Evolutionary conservation across 1,140 invertebrate species (phyloP).

Genomic region (Elymnias hypermnestra): DNA sequence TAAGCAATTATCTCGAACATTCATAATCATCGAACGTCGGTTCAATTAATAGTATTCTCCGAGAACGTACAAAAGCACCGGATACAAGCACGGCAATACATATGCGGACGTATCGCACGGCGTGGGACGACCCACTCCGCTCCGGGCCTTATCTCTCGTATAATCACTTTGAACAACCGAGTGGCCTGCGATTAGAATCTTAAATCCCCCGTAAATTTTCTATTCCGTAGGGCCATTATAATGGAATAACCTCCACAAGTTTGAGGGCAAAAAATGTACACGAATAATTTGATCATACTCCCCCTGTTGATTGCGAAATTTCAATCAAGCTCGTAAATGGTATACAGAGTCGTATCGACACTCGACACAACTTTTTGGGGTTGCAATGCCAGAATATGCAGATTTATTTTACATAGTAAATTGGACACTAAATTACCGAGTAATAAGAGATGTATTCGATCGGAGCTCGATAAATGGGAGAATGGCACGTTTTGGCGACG

Average conservation of each 20-base stretch:
- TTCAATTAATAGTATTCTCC: conserved; percentile 12
- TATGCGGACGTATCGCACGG: conserved; percentile 30
- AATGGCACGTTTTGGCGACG: conserved; percentile 38
- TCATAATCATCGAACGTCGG: conserved; percentile 6
- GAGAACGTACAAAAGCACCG: conserved; percentile 16
- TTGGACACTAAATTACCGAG: conserved; percentile 26
- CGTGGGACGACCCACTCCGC: conserved; percentile 55
- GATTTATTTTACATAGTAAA: conserved; percentile 26
- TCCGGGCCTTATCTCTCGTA: conserved; percentile 52
- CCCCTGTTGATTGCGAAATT: conserved; percentile 63
- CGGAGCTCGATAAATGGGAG: conserved; percentile 13
- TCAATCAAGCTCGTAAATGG: conserved; percentile 73
- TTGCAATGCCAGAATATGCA: conserved; percentile 37
- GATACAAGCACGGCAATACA: conserved; percentile 24
- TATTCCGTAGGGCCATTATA: conserved; percentile 60
- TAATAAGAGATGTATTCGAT: conserved; percentile 35
- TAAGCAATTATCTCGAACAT: conserved; percentile 5
- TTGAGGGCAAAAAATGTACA: conserved; percentile 68
- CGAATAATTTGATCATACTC: conserved; percentile 68
- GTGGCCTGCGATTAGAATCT: conserved; percentile 65
- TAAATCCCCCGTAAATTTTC: conserved; percentile 71
- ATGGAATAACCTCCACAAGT: conserved; percentile 58
- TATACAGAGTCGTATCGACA: conserved; percentile 64
- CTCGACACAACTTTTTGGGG: conserved; percentile 65
- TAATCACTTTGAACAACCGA: conserved; percentile 73